Base-by-base conservation (phyloP, 2,888 invertebrate genomes). In the Lasioglossum vierecki region DNA sequence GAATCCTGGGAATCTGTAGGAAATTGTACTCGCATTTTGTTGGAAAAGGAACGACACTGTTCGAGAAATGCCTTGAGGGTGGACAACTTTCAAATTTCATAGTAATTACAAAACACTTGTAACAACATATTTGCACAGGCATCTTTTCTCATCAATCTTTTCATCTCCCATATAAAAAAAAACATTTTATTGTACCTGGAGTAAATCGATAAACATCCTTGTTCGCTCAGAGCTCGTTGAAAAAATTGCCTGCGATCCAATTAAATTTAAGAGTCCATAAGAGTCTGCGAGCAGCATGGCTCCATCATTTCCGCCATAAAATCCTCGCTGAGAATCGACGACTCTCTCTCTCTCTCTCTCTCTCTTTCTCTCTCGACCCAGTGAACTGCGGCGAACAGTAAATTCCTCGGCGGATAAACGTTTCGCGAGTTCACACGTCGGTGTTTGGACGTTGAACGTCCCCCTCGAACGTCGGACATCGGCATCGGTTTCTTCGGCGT, bases 351-450 rank as follows among this genome's bases (percentile, higher is more conserved):
- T 1, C 2, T 26, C 26, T 13, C 26, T n/a, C 9, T 9, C 60
- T 26, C 13, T 26, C 2, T 63, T 1, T 15, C 30, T 30, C 63
- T 63, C 30, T 6, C 63, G 63, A 63, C 15, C 63, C 63, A 63
- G 26, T 63, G 30, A 63, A 63, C 60, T 26, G 53, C 60, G 60
- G 60, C 60, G 6, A 63, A 63, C 66, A 18, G 35, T 35, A 39
- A 71, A 76, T 66, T 76, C 66, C 30, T 80, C 44, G n/a, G n/a
- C 9, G 13, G n/a, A 15, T 22, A 78, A 80, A 76, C 80, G 68
- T 86, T 75, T 81, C 87, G 72, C 79, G 84, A 76, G 76, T 73
- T 35, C 75, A 63, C 77, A 75, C 85, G 80, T 78, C 72, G 71
- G 57, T 71, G 46, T 70, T 74, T 72, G 66, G 57, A 73, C 15